Evolutionary conservation across 2,113 vertebrate species (phyloP).

Genomic region (Halichoeres trimaculatus): DNA sequence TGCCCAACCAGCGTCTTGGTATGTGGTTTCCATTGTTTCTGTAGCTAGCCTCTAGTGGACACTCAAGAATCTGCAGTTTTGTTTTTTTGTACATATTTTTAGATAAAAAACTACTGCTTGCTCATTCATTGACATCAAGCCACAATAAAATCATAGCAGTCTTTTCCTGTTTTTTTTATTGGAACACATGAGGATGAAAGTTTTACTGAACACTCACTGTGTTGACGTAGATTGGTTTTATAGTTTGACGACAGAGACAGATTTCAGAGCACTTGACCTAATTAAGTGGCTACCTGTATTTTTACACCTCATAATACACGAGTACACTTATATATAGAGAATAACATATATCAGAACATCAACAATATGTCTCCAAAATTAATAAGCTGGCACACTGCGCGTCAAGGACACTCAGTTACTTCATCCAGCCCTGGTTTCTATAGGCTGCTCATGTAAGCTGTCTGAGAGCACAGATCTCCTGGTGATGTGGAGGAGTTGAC

Average conservation of each 20-base stretch:
- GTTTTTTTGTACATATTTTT: too few relatives aligned
- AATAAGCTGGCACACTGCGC: conserved; percentile 8
- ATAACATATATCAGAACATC: background rate
- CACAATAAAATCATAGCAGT: too few relatives aligned
- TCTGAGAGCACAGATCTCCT: conserved; percentile 58
- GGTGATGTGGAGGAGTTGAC: conserved; percentile 61
- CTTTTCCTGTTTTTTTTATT: too few relatives aligned
- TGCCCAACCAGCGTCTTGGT: too few relatives aligned
- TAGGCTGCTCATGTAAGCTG: conserved; percentile 52
- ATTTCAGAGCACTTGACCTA: background rate
- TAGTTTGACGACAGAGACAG: background rate
- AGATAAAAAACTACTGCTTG: too few relatives aligned
- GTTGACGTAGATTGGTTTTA: background rate
- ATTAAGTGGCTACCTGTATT: background rate
- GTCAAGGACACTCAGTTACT: conserved; percentile 32
- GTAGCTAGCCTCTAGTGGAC: too few relatives aligned
- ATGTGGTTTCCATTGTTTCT: too few relatives aligned
- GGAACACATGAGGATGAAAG: too few relatives aligned
- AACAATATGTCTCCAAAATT: background rate
- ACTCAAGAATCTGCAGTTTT: too few relatives aligned
- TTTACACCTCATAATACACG: background rate
- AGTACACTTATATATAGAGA: background rate
- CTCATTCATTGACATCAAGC: too few relatives aligned
- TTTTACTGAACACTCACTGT: too few relatives aligned
- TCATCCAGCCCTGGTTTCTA: conserved; percentile 20